Evolutionary conservation across 2,113 vertebrate genomes (phyloP), one percentile per base, ranked within the genome.

Genomic region (Chlamydotis undulata): DNA sequence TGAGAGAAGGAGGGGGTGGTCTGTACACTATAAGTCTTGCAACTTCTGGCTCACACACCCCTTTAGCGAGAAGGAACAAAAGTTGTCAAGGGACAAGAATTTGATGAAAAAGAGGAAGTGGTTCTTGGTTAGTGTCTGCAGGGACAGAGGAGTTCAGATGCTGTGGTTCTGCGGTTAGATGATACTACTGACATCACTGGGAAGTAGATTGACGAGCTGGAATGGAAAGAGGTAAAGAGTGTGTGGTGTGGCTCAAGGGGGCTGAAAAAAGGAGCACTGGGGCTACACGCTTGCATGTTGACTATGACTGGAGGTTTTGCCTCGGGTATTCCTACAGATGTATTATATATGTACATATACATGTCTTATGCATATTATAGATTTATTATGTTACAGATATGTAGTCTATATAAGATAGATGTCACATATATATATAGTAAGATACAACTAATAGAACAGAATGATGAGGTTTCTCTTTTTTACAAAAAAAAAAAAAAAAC

Each of bases 71-170:
- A 91, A 87, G 41, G 53, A 75, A 68, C 57, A 91, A n/a, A 73
- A 68, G 35, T 19, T 89, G 71, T 81, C 47, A 56, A 73, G 70
- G 70, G 78, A 70, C 25, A 57, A 61, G 64, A 77, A 90, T 77
- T 65, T 74, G 56, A 63, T 49, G 37, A 94, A 52, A 53, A 92
- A 70, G 83, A 93, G 63, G 74, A 91, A 73, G 71, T 43, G 73
- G 78, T 76, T 85, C 31, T 75, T 85, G 63, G 63, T 67, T 57
- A 26, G 45, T 6, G 59, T 31, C 23, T 69, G 45, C 57, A 14
- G 1, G 2, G 53, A 49, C 12, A 2, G 74, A 73, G 67, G 57
- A 52, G 43, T 21, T 79, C 14, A 47, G 50, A 33, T 53, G 65
- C 2, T 5, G 17, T 8, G 28, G 57, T 33, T 84, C 74, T 43